These are phyloP conservation scores for Caenorhabditis brenneri DNA, from an alignment of 1,140 invertebrate species.

Conservation along the genomic window DNA sequence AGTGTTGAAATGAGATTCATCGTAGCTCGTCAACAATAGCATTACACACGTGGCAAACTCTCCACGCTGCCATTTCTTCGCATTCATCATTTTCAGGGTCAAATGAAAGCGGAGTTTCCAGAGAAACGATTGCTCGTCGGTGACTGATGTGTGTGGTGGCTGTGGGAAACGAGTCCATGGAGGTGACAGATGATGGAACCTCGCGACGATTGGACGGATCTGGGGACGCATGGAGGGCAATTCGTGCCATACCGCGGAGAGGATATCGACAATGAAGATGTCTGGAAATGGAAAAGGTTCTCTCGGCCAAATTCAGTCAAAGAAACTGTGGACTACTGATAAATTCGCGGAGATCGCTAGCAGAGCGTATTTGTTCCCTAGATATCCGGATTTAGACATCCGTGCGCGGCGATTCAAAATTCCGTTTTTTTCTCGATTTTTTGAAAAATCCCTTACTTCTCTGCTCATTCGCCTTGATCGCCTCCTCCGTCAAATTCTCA, in stretches of 20 bases:
- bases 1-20: too few relatives aligned
- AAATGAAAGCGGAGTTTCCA: not conserved
- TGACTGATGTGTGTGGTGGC: not conserved
- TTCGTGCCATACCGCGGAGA: not conserved
- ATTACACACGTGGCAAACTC: not conserved
- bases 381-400: too few relatives aligned
- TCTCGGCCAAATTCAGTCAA: not conserved
- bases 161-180: slow-evolving; percentile 6
- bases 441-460: too few relatives aligned
- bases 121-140: not conserved
- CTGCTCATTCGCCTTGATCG: not conserved
- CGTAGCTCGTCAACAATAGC: not conserved
- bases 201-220: not conserved
- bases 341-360: not conserved
- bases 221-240: not conserved
- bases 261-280: not conserved
- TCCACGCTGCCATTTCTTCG: not conserved
- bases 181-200: not conserved
- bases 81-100: not conserved
- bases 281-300: not conserved
- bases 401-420: too few relatives aligned
- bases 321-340: not conserved
- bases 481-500: slow-evolving; percentile 6
- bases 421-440: not conserved
- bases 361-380: too few relatives aligned